Percentiles rank a stretch among this genome's conserved stretches.
These are phyloP conservation scores for Sinocyclocheilus rhinocerous DNA, from an alignment of 2,113 vertebrate genomes.

Conservation along the genomic window DNA sequence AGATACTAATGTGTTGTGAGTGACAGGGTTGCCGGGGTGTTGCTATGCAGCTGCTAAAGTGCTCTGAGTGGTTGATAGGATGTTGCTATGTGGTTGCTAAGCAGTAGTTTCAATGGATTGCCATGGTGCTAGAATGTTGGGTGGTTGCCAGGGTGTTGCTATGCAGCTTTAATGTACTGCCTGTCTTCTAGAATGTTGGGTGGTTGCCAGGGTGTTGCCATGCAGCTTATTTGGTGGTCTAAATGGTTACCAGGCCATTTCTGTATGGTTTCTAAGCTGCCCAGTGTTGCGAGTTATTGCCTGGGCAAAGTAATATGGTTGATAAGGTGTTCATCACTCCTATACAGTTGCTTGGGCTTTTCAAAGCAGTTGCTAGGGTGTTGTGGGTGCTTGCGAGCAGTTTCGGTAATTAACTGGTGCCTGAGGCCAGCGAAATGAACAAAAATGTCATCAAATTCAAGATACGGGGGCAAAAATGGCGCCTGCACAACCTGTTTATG, in stretches of 20 bases:
- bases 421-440: too few relatives aligned
- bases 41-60: not conserved
- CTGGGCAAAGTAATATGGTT: too few relatives aligned
- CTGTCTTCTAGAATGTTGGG: not conserved
- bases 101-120: not conserved
- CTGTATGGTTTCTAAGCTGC: too few relatives aligned
- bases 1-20: too few relatives aligned
- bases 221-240: not conserved
- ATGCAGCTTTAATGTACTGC: not conserved
- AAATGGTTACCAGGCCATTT: not conserved
- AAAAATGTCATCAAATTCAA: too few relatives aligned
- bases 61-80: not conserved
- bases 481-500: not conserved
- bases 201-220: not conserved
- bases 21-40: not conserved
- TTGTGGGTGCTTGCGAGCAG: not conserved
- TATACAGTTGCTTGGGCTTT: not conserved
- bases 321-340: too few relatives aligned
- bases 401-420: too few relatives aligned
- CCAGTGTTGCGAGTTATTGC: too few relatives aligned
- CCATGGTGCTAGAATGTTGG: not conserved
- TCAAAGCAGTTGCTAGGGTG: not conserved
- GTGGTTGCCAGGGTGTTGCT: not conserved
- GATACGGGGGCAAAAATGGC: too few relatives aligned
- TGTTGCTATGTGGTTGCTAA: not conserved